A percentile compares a stretch with the other conserved stretches of the same genome.
phyloP scores from a whole-genome alignment of 2,797 vertebrate species.

The Xenopus petersii region DNA sequence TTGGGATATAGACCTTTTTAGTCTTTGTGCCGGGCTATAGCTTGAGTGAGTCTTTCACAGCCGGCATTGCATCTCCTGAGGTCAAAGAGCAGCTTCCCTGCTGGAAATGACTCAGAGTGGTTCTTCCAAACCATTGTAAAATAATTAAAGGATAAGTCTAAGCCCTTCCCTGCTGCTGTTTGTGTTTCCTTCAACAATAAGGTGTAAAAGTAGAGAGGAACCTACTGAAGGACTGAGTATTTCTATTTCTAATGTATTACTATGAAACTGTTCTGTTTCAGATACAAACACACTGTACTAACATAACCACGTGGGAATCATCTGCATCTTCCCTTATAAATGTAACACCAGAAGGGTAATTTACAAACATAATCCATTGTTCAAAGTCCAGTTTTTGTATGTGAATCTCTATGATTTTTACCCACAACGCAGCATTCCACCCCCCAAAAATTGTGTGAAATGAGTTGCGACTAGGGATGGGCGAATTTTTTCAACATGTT shows the following conservation, averaged over 20 bases:
- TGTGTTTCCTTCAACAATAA: slow-evolving; percentile 29
- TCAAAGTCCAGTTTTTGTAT: no score
- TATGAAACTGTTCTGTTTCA: no score
- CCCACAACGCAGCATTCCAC: no score
- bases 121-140: slow-evolving; percentile 37
- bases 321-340: no score
- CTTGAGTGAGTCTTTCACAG: slow-evolving; percentile 39
- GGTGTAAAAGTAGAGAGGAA: slow-evolving; percentile 14
- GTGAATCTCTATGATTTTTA: no score
- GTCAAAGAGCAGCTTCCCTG: slow-evolving; percentile 26
- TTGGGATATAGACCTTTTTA: slow-evolving; percentile 16
- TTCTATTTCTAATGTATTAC: slow-evolving; percentile 14
- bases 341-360: no score
- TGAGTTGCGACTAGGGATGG: no score
- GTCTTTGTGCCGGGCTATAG: slow-evolving; percentile 26
- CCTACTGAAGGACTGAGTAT: neutral
- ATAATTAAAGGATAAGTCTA: slow-evolving; percentile 24
- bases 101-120: slow-evolving; percentile 36
- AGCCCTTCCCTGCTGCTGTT: slow-evolving; percentile 32
- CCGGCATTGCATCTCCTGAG: slow-evolving; percentile 13
- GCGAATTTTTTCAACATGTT: no score
- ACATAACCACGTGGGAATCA: no score
- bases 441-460: no score
- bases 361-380: no score
- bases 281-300: no score